Evolutionary conservation across 2,888 invertebrate genomes (phyloP).

Genomic region (Cremastinae sp.): DNA sequence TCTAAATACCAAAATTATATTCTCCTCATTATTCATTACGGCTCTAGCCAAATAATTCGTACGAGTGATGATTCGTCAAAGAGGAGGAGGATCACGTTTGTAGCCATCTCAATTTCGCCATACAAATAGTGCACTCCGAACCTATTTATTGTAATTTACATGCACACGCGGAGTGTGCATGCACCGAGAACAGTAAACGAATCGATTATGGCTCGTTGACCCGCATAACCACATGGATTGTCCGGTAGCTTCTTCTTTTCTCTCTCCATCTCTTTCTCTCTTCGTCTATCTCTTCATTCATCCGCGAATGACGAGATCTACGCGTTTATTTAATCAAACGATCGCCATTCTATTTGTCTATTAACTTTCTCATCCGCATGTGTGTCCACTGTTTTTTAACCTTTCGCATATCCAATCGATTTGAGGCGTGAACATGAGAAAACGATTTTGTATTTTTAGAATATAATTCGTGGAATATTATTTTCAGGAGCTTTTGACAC

Average conservation of each 20-base stretch:
- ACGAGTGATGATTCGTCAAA: too few relatives aligned
- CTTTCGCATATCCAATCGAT: too few relatives aligned
- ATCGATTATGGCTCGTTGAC: conserved; percentile 47
- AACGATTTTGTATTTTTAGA: too few relatives aligned
- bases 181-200: conserved; percentile 12
- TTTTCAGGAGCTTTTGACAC: background rate
- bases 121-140: conserved; percentile 8
- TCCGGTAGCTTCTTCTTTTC: background rate
- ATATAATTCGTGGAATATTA: background rate
- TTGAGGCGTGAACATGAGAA: too few relatives aligned
- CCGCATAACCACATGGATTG: conserved; percentile 26
- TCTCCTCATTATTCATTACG: too few relatives aligned
- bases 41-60: background rate
- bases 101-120: background rate
- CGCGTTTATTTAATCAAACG: conserved; percentile 15
- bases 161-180: background rate
- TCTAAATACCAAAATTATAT: too few relatives aligned
- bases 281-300: conserved; percentile 1
- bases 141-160: conserved; percentile 10
- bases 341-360: background rate
- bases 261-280: background rate
- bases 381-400: too few relatives aligned
- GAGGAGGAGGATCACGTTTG: background rate
- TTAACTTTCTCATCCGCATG: too few relatives aligned
- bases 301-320: conserved; percentile 8